Conservation (phyloP, 53 echinoderm and acorn worm genomes). For the Luidia sarsii region DNA sequence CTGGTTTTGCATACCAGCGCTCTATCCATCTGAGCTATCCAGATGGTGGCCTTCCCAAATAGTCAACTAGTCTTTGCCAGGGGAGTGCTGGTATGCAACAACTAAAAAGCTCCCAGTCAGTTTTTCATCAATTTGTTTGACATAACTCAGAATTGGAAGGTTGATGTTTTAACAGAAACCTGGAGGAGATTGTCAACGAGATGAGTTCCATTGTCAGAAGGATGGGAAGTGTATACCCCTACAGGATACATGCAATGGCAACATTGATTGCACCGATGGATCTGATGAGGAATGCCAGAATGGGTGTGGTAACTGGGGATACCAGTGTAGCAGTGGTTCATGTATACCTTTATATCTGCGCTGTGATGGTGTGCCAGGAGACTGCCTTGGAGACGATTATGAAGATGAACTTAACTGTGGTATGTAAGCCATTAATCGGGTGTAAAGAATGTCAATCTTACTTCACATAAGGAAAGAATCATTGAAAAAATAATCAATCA, state of each 20-base stretch:
- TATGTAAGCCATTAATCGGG: too few relatives aligned
- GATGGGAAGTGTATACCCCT: slow-evolving; percentile 19
- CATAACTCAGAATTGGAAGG: too few relatives aligned
- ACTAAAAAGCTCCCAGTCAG: too few relatives aligned
- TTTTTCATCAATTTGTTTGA: too few relatives aligned
- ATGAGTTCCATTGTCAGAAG: slow-evolving; percentile 7
- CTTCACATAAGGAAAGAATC: too few relatives aligned
- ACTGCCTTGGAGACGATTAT: not conserved
- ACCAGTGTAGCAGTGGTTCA: slow-evolving; percentile 14
- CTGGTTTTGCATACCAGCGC: too few relatives aligned
- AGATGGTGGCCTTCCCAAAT: too few relatives aligned
- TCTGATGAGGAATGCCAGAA: slow-evolving; percentile 67
- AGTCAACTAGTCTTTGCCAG: too few relatives aligned
- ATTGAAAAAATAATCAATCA: too few relatives aligned
- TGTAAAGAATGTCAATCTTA: too few relatives aligned
- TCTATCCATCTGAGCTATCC: too few relatives aligned
- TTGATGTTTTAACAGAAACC: not conserved
- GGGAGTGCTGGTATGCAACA: too few relatives aligned
- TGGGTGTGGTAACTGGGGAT: slow-evolving; percentile 42
- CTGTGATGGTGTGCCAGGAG: slow-evolving; percentile 12
- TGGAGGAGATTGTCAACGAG: not conserved
- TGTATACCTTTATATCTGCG: slow-evolving; percentile 21
- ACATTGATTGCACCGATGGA: slow-evolving; percentile 68
- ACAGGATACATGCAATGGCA: slow-evolving; percentile 40
- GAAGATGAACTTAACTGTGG: slow-evolving; percentile 21